Evolutionary conservation across 2,113 vertebrate genomes (phyloP), one percentile per base, ranked within the genome.

Genomic region (Burhinus oedicnemus): DNA sequence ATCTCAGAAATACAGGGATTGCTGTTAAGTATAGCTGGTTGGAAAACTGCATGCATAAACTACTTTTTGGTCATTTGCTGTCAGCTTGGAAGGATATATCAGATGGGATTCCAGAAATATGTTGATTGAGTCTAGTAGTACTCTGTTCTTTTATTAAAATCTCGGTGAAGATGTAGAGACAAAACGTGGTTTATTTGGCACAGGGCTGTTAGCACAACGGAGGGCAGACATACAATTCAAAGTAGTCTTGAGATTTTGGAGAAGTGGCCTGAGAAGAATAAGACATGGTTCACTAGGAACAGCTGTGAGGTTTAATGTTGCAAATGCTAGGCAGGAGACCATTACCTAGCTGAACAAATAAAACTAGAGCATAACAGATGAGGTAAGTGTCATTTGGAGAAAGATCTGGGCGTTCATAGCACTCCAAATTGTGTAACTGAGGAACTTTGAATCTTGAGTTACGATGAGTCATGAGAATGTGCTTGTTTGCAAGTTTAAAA

Each of bases 371-470:
- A 52, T 69, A 74, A 86, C 72, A 81, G 83, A 72, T 90, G 76
- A 97, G 62, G 23, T 64, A 36, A 88, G 54, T 89, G n/a, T 91
- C 84, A 66, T 80, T 70, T 92, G 64, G n/a, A 94, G 83, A 78
- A 92, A 62, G 86, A 64, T 80, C 66, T 76, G 54, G 54, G 19
- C 1, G 0, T 86, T 92, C 25, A 8, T 65, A 83, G 52, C 23
- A 57, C 58, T 90, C 52, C 26, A 86, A 19, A 62, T 80, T 76
- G 27, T 86, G 22, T 51, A 76, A 49, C 62, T 74, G 45, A 80
- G 64, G 66, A 70, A 83, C 64, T 74, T 83, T 58, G 68, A 55
- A 64, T 81, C 52, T 66, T 75, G 64, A 87, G 34, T 91, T 87
- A 57, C 7, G 36, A 47, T 52, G 21, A 82, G 32, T 91, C 21